Evolutionary conservation across 1,140 invertebrate species (phyloP), one percentile per base, ranked within the genome.

Genomic region (Drosophila grimshawi): DNA sequence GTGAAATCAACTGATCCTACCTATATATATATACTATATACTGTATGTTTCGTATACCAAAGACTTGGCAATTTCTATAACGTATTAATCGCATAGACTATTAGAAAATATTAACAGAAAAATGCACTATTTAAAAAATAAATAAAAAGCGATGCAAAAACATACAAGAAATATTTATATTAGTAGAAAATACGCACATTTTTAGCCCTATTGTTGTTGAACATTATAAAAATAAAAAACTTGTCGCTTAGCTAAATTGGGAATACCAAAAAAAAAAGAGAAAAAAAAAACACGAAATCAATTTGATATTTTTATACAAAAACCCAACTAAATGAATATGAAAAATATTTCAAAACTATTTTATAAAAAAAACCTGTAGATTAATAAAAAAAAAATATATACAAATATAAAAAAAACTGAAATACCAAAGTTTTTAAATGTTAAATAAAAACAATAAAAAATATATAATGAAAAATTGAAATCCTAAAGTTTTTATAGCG

Each of bases 251-350:
- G 88, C 78, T 86, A 86, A 19, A 53, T 67, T 45, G 57, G 72
- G 43, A 11, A 60, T 46, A 19, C 19, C 19, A 19, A 10, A 56
- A 41, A 52, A 5, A 52, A 10, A n/a, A n/a, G n/a, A n/a, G n/a
- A 52, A 70, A 70, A 56, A 62, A 30, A 53, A 76, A 60, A 76
- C 51, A 51, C 56, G 45, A 72, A 71, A 59, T 52, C 66, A 55
- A 81, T 88, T 86, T 86, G 79, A 88, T 86, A 86, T 86, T 86
- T 86, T 86, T 86, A 89, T 88, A 81, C 76, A 72, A 66, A 76
- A 35, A 43, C 0, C 61, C 57, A 62, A 68, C 45, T 35, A 29
- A 74, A 69, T 39, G 19, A 45, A 45, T 53, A 60, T 8, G 56
- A 53, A 51, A 7, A 52, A 48, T 33, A 30, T 78, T 79, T 76